phyloP scores from a whole-genome alignment of 2,113 vertebrate genomes.

The Cephalophus harveyi region DNA sequence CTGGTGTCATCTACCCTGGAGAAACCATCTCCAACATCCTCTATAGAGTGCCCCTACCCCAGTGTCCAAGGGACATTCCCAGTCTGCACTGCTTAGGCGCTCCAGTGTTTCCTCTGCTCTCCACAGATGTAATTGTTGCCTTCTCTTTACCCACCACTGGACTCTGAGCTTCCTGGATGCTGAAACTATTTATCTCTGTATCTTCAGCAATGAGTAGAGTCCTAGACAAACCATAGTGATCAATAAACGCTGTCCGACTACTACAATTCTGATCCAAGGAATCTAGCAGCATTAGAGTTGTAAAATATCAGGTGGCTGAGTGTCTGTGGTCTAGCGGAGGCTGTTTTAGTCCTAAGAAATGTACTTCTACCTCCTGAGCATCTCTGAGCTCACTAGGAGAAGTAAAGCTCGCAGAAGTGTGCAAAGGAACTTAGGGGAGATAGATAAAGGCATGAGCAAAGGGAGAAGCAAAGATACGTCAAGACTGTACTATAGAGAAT shows the following conservation, averaged over 20 bases:
- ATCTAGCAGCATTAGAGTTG: not conserved
- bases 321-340: not conserved
- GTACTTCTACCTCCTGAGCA: not conserved
- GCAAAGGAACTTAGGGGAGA: not conserved
- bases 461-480: not conserved
- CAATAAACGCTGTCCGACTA: not conserved
- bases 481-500: not conserved
- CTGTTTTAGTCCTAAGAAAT: not conserved
- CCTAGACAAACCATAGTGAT: not conserved
- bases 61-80: not conserved
- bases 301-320: not conserved
- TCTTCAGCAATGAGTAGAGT: not conserved
- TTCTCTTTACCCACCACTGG: not conserved
- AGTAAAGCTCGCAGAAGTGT: not conserved
- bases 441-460: not conserved
- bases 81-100: no score
- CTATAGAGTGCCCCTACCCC: accelerated
- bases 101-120: not conserved
- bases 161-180: not conserved
- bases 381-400: not conserved
- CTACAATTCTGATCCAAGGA: not conserved
- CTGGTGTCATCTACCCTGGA: not conserved
- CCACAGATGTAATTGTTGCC: not conserved
- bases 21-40: not conserved
- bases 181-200: not conserved